Conservation (phyloP, 2,113 vertebrate species). For the Vidua chalybeata region DNA sequence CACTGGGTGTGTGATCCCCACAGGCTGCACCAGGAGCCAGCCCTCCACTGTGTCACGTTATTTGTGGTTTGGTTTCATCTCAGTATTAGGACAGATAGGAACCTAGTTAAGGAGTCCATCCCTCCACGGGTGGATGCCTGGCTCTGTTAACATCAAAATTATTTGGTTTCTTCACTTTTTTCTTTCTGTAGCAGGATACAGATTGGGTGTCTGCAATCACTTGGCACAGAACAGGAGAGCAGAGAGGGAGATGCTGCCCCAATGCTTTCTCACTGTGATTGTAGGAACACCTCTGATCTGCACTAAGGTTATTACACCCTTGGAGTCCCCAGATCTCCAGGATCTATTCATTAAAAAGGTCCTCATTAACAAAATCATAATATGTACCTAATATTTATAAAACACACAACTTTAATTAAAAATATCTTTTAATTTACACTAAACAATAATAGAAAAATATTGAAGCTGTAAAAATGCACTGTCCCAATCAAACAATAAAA, state of each 20-base stretch:
- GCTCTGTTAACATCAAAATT: not conserved
- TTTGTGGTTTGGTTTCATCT: not conserved
- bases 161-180: not conserved
- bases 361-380: not conserved
- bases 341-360: not conserved
- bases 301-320: not conserved
- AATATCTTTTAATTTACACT: slow-evolving; percentile 54
- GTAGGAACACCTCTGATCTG: not conserved
- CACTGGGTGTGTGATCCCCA: not conserved
- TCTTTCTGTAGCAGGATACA: not conserved
- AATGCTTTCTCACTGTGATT: not conserved
- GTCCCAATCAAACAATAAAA: not conserved
- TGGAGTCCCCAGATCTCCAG: not conserved
- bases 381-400: not conserved
- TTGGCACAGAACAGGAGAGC: not conserved
- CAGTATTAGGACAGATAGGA: not conserved
- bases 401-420: not conserved
- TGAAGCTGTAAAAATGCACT: not conserved
- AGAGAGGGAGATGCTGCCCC: not conserved
- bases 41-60: not conserved
- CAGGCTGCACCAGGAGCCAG: not conserved
- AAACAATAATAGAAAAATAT: slow-evolving; percentile 7
- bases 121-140: not conserved
- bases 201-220: not conserved
- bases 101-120: not conserved